Conservation (phyloP, 2,888 invertebrate genomes). For the Drosophila anceps region DNA sequence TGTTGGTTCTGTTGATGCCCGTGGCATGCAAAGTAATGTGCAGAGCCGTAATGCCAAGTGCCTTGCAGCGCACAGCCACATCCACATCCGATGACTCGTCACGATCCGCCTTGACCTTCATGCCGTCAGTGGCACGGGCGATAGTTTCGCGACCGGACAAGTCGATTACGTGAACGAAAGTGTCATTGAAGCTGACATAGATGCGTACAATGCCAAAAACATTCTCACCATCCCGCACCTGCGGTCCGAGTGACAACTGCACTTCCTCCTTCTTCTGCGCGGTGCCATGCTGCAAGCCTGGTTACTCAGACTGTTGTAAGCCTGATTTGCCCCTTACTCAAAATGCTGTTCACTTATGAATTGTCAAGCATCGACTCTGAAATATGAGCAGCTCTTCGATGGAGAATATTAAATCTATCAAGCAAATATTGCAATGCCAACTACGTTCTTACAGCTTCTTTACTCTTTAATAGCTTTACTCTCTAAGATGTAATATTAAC, state of each 20-base stretch:
- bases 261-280: neutral
- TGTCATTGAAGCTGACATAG: constrained; percentile 11
- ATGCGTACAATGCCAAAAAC: neutral
- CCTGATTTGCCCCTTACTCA: neutral
- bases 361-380: neutral
- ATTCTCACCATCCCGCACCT: constrained; percentile 9
- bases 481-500: neutral
- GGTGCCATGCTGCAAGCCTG: neutral
- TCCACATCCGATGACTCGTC: constrained; percentile 99
- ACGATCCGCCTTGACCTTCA: constrained; percentile 99
- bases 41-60: constrained; percentile 97
- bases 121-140: constrained; percentile 97
- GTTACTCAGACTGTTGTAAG: neutral
- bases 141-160: constrained; percentile 98
- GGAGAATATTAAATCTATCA: neutral
- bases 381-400: too few species aligned
- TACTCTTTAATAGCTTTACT: too few species aligned
- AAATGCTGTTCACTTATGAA: neutral
- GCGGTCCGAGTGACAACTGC: constrained; percentile 5
- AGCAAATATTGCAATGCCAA: neutral
- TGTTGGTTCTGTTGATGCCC: constrained; percentile 93
- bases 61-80: constrained; percentile 99
- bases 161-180: constrained; percentile 99
- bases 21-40: constrained; percentile 99
- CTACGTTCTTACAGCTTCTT: neutral